Conservation (phyloP, 2,888 invertebrate genomes). For the Dorcus parallelipipedus region DNA sequence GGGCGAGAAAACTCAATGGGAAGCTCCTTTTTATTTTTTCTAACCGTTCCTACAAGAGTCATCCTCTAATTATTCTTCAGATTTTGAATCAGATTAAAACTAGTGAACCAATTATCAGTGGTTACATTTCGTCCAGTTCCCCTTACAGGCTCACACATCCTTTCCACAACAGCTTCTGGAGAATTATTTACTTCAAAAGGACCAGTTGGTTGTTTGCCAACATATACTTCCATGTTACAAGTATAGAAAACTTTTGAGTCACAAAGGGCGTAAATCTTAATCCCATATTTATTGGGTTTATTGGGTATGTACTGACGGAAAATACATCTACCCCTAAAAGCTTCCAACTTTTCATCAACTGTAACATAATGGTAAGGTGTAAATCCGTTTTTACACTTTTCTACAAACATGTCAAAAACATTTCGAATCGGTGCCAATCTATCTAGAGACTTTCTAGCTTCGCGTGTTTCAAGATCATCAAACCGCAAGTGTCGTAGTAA, state of each 20-base stretch:
- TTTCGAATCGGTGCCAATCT: constrained; percentile 6
- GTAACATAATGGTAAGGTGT: constrained; percentile 25
- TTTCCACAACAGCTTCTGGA: constrained; percentile 1
- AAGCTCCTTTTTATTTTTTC: constrained; percentile 14
- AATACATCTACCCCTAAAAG: constrained; percentile 18
- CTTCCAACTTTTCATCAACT: constrained; percentile 30
- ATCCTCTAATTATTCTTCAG: constrained; percentile 2
- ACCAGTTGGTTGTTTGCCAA: constrained; percentile 8
- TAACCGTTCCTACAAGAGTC: constrained; percentile 5
- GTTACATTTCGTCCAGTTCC: constrained; percentile 7
- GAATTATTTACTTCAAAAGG: constrained; percentile 1
- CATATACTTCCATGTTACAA: constrained; percentile 10
- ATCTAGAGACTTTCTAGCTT: constrained; percentile 1
- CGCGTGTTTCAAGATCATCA: constrained; percentile 1
- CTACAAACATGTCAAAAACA: constrained; percentile 27
- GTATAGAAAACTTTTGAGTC: constrained; percentile 6
- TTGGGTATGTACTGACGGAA: constrained; percentile 24
- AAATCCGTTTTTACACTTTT: constrained; percentile 24
- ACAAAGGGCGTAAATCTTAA: constrained; percentile 22
- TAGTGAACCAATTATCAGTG: constrained; percentile 12
- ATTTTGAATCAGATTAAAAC: neutral
- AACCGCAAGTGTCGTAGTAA: constrained; percentile 2
- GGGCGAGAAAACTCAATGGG: neutral
- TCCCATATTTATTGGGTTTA: constrained; percentile 32
- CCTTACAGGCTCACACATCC: constrained; percentile 1